Conservation (phyloP, 2,113 vertebrate species). For the Ornithorhynchus anatinus region DNA sequence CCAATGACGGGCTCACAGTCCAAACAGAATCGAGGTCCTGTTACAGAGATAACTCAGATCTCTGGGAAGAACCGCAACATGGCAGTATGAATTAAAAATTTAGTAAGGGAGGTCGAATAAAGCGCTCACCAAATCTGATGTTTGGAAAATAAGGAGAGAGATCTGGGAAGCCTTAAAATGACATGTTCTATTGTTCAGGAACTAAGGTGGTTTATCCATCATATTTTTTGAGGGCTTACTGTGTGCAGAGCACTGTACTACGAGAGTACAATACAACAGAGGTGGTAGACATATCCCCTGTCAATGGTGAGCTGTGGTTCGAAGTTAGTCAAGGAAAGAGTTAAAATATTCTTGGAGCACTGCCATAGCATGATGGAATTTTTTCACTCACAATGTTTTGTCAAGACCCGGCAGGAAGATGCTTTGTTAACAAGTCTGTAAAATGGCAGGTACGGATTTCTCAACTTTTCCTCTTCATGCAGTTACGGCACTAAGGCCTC, state of each 20-base stretch:
- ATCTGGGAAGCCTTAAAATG: background rate
- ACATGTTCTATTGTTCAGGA: background rate
- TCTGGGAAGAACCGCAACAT: constrained; percentile 40
- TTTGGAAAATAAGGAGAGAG: background rate
- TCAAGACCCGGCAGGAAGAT: background rate
- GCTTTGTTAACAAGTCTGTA: background rate
- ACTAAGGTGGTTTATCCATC: background rate
- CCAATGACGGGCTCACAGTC: no score
- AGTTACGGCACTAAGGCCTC: accelerated
- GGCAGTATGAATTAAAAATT: constrained; percentile 55
- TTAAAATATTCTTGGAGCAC: background rate
- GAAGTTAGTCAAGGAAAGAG: background rate
- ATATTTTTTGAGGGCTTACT: background rate
- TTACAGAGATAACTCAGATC: background rate
- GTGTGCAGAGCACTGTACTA: background rate
- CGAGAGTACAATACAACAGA: no score
- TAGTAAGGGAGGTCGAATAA: background rate
- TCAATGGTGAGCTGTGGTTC: no score
- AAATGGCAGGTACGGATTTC: background rate
- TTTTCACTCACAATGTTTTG: background rate
- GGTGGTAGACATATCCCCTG: no score
- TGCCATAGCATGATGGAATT: background rate
- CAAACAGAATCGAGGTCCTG: background rate
- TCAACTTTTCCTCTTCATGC: background rate
- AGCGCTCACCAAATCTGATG: background rate